A percentile compares a stretch with the other conserved stretches of the same genome.
phyloP scores from a whole-genome alignment of 1,140 invertebrate species.

The Nixonia krombeini region DNA sequence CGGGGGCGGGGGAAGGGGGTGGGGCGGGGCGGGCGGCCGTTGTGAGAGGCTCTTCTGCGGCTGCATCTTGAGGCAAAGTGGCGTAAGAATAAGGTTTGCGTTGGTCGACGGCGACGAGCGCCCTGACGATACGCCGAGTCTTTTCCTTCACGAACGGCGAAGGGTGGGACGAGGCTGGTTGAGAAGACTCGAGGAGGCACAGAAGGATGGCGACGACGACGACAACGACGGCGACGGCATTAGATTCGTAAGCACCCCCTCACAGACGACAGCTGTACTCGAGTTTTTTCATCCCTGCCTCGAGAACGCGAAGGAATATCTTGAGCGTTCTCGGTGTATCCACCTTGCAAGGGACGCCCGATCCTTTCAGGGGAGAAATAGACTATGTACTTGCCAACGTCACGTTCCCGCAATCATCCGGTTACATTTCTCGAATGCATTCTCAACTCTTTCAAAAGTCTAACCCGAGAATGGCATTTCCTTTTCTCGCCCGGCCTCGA shows the following conservation, averaged over 20 bases:
- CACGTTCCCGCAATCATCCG: conserved; percentile 16
- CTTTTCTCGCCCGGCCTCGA: background rate
- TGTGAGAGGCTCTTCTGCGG: conserved; percentile 55
- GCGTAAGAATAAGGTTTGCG: conserved; percentile 71
- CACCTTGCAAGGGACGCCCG: conserved; percentile 57
- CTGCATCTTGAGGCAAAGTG: conserved; percentile 67
- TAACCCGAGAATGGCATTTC: too few species aligned
- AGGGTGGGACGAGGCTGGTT: conserved; percentile 37
- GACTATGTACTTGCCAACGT: conserved; percentile 33
- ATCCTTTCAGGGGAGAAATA: conserved; percentile 32
- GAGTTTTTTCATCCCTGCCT: conserved; percentile 52
- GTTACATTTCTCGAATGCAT: too few species aligned
- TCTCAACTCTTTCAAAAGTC: background rate
- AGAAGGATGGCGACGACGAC: conserved; percentile 45
- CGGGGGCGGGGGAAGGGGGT: too few species aligned
- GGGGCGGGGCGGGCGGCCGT: conserved; percentile 44
- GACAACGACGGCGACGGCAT: conserved; percentile 42
- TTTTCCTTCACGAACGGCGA: conserved; percentile 50
- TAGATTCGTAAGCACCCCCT: conserved; percentile 57
- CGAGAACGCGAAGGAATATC: conserved; percentile 57
- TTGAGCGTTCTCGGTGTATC: conserved; percentile 55
- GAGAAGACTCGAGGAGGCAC: conserved; percentile 38
- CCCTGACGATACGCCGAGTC: conserved; percentile 48
- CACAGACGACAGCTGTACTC: conserved; percentile 64
- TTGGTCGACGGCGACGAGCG: conserved; percentile 53